Evolutionary conservation across 2,888 invertebrate genomes (phyloP), one percentile per base, ranked within the genome.

Genomic region (Sesamia inferens): DNA sequence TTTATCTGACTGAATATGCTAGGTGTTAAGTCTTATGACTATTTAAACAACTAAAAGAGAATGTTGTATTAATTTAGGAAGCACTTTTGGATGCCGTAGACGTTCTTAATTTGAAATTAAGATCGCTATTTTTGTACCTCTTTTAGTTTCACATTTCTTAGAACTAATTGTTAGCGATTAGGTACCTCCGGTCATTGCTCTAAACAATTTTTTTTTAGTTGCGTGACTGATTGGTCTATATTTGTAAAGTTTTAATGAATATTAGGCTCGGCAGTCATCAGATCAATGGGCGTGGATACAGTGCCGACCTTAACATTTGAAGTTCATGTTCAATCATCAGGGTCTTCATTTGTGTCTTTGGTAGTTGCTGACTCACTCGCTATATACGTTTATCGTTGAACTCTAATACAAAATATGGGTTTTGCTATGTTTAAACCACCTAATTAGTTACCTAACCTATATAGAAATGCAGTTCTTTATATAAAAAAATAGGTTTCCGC

Each of bases 141-240:
- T 14, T 11, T 2, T 31, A 19, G 44, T 3, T 59, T 44, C 2
- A 22, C 8, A 65, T 59, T 74, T 47, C 44, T n/a, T 51, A 22
- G 14, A 74, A 74, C 22, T 19, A 65, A 74, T 31, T 58, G 19
- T 22, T 59, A 65, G 44, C 16, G 59, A 74, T 74, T 75, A 39
- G 39, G 39, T 5, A 75, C 39, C 39, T 67, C 59, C 61, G 74
- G 68, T 24, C 62, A 68, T 62, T 75, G 75, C 55, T 44, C 68
- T 62, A 8, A 44, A n/a, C 75, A 57, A 64, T 55, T 47, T 78
- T 64, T 64, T 62, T 59, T 19, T 57, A 39, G 66, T 65, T 75
- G 79, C 80, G 79, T 79, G 80, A 71, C 80, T 61, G 70, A 57
- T 47, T 0, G 16, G 31, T 42, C 39, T 71, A 68, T 75, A 54